A percentile compares a stretch with the other conserved stretches of the same genome.
Evolutionary conservation across 2,888 invertebrate genomes (phyloP).

Genomic region (Isoperla grammatica): DNA sequence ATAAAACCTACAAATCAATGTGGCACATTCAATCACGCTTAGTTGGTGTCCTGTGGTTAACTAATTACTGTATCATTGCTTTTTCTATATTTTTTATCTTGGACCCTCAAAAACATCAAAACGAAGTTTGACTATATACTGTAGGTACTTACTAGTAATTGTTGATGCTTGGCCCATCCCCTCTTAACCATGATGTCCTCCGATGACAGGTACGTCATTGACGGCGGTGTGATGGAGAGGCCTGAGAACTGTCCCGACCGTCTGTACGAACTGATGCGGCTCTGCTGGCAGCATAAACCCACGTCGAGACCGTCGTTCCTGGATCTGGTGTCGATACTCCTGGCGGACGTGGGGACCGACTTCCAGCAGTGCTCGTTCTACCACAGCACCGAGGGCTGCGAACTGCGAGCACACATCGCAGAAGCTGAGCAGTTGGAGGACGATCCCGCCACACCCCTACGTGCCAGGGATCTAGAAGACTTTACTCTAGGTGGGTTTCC

Average conservation of each 20-base stretch:
- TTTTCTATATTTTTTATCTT: too few relatives aligned
- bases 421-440: slow-evolving; percentile 23
- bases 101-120: too few relatives aligned
- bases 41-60: too few relatives aligned
- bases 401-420: slow-evolving; percentile 36
- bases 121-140: too few relatives aligned
- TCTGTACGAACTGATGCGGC: slow-evolving; percentile 84
- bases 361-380: slow-evolving; percentile 61
- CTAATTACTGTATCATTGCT: too few relatives aligned
- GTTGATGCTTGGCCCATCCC: too few relatives aligned
- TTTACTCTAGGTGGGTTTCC: slow-evolving; percentile 33
- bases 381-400: slow-evolving; percentile 52
- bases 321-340: slow-evolving; percentile 67
- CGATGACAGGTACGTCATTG: slow-evolving; percentile 81
- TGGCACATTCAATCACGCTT: too few relatives aligned
- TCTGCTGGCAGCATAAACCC: slow-evolving; percentile 86
- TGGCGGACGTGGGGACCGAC: slow-evolving; percentile 57
- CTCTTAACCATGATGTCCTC: too few relatives aligned
- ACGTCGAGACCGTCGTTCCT: slow-evolving; percentile 78
- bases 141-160: too few relatives aligned
- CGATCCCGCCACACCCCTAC: slow-evolving; percentile 29
- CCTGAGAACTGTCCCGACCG: slow-evolving; percentile 94
- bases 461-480: slow-evolving; percentile 35
- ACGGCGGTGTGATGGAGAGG: slow-evolving; percentile 88
- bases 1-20: too few relatives aligned